Evolutionary conservation across 1,140 invertebrate species (phyloP).

Genomic region (Argopecten irradians): DNA sequence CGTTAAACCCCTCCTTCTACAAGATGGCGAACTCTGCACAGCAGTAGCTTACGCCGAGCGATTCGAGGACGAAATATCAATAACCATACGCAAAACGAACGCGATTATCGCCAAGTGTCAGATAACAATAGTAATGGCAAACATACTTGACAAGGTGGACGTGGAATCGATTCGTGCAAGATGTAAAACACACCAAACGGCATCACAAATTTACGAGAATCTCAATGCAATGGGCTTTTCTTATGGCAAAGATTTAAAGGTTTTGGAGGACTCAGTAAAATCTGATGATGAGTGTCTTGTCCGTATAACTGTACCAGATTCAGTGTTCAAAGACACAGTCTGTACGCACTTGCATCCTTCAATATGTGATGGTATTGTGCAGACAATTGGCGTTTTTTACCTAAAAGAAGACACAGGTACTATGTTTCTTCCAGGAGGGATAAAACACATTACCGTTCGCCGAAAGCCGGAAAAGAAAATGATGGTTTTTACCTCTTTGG

Average conservation of each 20-base stretch:
- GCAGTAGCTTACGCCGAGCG: neutral
- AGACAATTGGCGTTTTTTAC: neutral
- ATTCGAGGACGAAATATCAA: neutral
- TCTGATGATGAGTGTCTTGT: neutral
- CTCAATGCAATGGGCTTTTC: neutral
- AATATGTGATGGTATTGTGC: neutral
- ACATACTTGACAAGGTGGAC: neutral
- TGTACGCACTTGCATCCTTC: neutral
- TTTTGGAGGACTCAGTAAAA: neutral
- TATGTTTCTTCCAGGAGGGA: slow-evolving; percentile 27
- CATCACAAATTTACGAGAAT: neutral
- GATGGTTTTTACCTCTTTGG: slow-evolving; percentile 32
- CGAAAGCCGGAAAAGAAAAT: neutral
- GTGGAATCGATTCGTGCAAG: neutral
- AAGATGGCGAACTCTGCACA: neutral
- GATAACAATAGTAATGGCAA: neutral
- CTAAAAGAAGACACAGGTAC: neutral
- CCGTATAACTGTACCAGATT: neutral
- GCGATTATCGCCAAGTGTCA: neutral
- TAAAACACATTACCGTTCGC: neutral
- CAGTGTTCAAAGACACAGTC: neutral
- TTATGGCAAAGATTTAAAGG: neutral
- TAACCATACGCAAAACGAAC: neutral
- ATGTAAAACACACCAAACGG: neutral
- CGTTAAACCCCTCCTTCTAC: neutral